phyloP scores from a whole-genome alignment of 1,140 invertebrate genomes.

The Antheraea mylitta region DNA sequence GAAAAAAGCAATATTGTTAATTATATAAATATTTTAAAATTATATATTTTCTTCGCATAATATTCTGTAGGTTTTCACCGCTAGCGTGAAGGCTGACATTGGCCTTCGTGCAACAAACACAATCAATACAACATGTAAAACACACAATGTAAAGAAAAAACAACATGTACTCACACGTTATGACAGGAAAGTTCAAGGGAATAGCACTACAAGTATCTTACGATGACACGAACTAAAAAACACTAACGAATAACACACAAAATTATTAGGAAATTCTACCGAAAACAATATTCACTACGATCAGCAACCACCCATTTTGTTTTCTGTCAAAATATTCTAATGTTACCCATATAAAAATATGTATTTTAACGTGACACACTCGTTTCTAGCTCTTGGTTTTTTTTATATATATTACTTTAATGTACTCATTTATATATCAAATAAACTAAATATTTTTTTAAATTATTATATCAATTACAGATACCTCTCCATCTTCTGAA shows the following conservation, averaged over 20 bases:
- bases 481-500: too few relatives aligned
- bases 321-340: slow-evolving; percentile 34
- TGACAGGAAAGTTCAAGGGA: slow-evolving; percentile 34
- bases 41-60: too few relatives aligned
- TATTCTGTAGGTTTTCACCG: background rate
- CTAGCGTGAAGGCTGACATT: slow-evolving; percentile 47
- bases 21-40: too few relatives aligned
- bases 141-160: slow-evolving; percentile 28
- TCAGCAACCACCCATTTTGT: slow-evolving; percentile 53
- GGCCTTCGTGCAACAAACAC: slow-evolving; percentile 48
- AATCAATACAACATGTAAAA: slow-evolving; percentile 57
- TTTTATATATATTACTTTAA: too few relatives aligned
- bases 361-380: background rate
- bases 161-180: slow-evolving; percentile 36
- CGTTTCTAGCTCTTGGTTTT: too few relatives aligned
- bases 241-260: slow-evolving; percentile 22
- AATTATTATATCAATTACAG: too few relatives aligned
- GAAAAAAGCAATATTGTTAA: background rate
- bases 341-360: background rate
- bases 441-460: too few relatives aligned
- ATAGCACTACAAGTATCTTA: slow-evolving; percentile 37
- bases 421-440: too few relatives aligned
- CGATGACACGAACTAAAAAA: slow-evolving; percentile 26
- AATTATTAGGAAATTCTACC: slow-evolving; percentile 37
- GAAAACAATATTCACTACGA: slow-evolving; percentile 27